Percentiles rank a stretch among this genome's conserved stretches.
phyloP scores from a whole-genome alignment of 2,888 invertebrate genomes.

The Hyppa rectilinea region DNA sequence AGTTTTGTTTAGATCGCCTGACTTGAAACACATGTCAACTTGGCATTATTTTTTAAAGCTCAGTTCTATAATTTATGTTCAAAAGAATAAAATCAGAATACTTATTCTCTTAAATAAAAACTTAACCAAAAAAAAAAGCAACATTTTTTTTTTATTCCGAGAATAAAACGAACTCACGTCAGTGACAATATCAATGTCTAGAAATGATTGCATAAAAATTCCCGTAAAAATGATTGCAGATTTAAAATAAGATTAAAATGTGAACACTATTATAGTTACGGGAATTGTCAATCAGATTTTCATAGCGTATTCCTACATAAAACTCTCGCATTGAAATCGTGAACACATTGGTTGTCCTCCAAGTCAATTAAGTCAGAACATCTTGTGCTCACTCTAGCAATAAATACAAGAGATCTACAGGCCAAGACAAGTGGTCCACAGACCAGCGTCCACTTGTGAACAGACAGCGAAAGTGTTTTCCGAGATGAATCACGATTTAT shows the following conservation, averaged over 20 bases:
- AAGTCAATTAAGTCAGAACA: constrained; percentile 33
- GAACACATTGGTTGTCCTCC: constrained; percentile 11
- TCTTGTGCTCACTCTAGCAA: constrained; percentile 47
- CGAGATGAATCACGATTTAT: constrained; percentile 53
- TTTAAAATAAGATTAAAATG: neutral
- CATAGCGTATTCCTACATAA: neutral
- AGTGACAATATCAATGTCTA: neutral
- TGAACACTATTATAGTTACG: neutral
- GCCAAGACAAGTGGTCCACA: constrained; percentile 13
- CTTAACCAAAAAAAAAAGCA: too few relatives aligned
- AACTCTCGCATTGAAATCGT: constrained; percentile 3
- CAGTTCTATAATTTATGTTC: neutral
- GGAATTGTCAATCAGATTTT: neutral
- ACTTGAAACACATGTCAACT: neutral
- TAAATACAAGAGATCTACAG: constrained; percentile 27
- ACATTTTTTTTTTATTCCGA: too few relatives aligned
- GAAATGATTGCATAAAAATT: too few relatives aligned
- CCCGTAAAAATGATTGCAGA: neutral
- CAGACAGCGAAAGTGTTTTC: constrained; percentile 68
- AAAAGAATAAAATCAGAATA: neutral
- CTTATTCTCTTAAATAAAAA: too few relatives aligned
- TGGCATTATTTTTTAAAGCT: neutral
- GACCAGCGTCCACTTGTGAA: constrained; percentile 36
- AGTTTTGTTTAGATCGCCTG: constrained; percentile 1
- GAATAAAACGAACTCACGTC: too few relatives aligned